Evolutionary conservation across 1,140 invertebrate genomes (phyloP).

Genomic region (Babylonia areolata): DNA sequence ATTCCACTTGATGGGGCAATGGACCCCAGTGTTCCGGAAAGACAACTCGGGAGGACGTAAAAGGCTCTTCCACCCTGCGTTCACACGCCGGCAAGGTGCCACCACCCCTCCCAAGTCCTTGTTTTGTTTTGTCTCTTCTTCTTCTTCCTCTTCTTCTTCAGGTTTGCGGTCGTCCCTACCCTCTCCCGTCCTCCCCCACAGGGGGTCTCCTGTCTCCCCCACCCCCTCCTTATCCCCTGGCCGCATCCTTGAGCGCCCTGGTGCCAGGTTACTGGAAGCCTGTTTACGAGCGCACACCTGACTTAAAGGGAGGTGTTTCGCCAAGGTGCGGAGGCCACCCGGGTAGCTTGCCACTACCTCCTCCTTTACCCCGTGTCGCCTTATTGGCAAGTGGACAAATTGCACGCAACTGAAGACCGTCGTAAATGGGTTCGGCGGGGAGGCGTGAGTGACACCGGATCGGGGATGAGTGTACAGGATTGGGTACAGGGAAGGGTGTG

Average conservation of each 20-base stretch:
- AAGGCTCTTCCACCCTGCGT: too few relatives aligned
- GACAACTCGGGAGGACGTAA: too few relatives aligned
- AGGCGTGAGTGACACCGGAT: background rate
- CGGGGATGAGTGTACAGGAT: background rate
- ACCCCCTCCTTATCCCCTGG: background rate
- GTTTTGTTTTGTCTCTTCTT: too few relatives aligned
- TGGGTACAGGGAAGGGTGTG: background rate
- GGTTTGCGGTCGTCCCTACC: background rate
- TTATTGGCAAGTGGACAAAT: conserved; percentile 33
- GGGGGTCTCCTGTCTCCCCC: background rate
- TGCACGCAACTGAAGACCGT: conserved; percentile 35
- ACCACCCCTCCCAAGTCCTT: too few relatives aligned
- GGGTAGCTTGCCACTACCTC: conserved; percentile 7
- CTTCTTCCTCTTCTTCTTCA: too few relatives aligned
- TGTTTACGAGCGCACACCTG: conserved; percentile 33
- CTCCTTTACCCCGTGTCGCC: background rate
- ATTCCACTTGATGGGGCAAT: too few relatives aligned
- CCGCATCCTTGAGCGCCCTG: conserved; percentile 10
- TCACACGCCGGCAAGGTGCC: too few relatives aligned
- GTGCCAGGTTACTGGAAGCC: background rate
- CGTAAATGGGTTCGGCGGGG: conserved; percentile 4
- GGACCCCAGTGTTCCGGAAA: background rate
- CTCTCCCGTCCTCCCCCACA: background rate
- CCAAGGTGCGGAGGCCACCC: conserved; percentile 33
- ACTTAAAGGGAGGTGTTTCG: conserved; percentile 1